Evolutionary conservation across 2,888 invertebrate species (phyloP).

Genomic region (Agriopis marginaria): DNA sequence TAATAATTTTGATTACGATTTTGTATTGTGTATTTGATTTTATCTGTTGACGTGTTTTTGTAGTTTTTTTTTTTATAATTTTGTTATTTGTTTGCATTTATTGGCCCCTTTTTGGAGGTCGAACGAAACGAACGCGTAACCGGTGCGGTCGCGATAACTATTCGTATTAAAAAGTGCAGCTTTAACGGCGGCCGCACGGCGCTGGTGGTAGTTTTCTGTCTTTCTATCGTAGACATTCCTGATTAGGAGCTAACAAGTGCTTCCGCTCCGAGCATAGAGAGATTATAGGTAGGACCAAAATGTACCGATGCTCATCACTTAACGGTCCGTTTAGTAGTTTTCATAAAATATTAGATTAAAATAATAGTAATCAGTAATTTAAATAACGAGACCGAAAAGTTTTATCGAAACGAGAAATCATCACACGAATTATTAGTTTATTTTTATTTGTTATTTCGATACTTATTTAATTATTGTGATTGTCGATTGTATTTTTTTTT

Average conservation of each 20-base stretch:
- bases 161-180: conserved; percentile 41
- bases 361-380: conserved; percentile 14
- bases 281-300: conserved; percentile 35
- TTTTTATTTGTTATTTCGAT: conserved; percentile 44
- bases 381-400: conserved; percentile 40
- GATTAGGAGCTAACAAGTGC: conserved; percentile 37
- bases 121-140: conserved; percentile 37
- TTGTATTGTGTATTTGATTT: conserved; percentile 44
- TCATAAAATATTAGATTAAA: conserved; percentile 3
- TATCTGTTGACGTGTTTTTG: conserved; percentile 72
- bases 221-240: conserved; percentile 48
- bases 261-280: conserved; percentile 33
- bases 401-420: conserved; percentile 47
- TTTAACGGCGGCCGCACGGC: conserved; percentile 43
- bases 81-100: conserved; percentile 75
- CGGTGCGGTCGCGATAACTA: conserved; percentile 40
- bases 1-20: conserved; percentile 48
- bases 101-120: conserved; percentile 48
- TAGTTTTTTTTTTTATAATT: conserved; percentile 56
- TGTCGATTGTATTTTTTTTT: conserved; percentile 35
- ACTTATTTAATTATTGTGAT: conserved; percentile 46
- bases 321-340: conserved; percentile 29
- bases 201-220: conserved; percentile 31
- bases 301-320: conserved; percentile 23
- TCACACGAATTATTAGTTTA: conserved; percentile 50